Percentiles rank a stretch among this genome's conserved stretches.
Evolutionary conservation across 2,113 vertebrate species (phyloP).

Genomic region (Mus musculus): DNA sequence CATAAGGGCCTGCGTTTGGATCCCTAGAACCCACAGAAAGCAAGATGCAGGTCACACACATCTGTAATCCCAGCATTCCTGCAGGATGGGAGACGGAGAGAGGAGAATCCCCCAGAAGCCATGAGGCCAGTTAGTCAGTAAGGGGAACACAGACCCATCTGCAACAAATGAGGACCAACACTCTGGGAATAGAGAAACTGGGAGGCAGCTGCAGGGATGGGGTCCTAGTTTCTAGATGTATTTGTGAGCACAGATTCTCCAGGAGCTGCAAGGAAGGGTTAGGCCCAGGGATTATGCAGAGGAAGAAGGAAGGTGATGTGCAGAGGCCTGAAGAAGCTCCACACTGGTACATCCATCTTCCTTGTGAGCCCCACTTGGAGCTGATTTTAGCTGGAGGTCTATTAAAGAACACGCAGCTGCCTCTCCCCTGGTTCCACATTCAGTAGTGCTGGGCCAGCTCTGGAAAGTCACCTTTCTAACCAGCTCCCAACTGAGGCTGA

Average conservation of each 20-base stretch:
- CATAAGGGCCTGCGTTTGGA: not conserved
- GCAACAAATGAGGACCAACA: not conserved
- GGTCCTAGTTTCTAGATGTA: not conserved
- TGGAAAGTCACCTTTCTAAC: not conserved
- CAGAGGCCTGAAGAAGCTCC: not conserved
- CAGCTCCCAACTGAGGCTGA: not conserved
- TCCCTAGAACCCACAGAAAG: not conserved
- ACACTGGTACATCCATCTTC: too few relatives aligned
- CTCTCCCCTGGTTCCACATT: not conserved
- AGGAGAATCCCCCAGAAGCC: not conserved
- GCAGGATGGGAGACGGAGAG: not conserved
- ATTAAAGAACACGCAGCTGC: not conserved
- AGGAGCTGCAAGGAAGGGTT: not conserved
- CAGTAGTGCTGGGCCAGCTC: not conserved
- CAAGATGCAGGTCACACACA: not conserved
- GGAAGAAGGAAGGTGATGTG: not conserved
- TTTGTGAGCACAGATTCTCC: too few relatives aligned
- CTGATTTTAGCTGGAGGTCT: not conserved
- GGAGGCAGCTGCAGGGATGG: not conserved
- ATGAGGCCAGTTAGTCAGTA: not conserved
- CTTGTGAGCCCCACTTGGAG: not conserved
- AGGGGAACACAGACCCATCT: not conserved
- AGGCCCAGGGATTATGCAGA: not conserved
- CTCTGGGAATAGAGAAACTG: not conserved
- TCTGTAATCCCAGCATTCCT: not conserved